Evolutionary conservation across 2,888 invertebrate genomes (phyloP), one percentile per base, ranked within the genome.

Genomic region (Anticlea derivata): DNA sequence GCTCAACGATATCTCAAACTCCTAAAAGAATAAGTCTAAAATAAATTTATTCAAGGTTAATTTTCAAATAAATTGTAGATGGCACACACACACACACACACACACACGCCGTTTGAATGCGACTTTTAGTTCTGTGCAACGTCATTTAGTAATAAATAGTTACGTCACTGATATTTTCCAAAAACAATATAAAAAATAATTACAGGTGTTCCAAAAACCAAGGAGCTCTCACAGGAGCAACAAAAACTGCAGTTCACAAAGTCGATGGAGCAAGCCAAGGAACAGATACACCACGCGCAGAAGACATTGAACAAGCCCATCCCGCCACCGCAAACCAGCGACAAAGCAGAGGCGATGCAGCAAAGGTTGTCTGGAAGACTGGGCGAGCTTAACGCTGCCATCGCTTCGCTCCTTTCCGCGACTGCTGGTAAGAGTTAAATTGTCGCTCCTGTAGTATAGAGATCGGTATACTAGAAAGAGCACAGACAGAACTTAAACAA

Each of bases 381-480:
- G 50, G 66, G 61, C 22, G 64, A 62, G 24, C 63, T 73, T 10
- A 70, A 72, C 53, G 70, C 75, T 0, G 73, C 74, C 6, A 43
- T 77, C 2, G 78, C 76, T 0, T 59, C 69, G 0, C 61, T 78
- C 0, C 54, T 69, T 0, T 45, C 60, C 0, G 70, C 73, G 2
- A 58, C 63, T 23, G 41, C 41, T 13, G 31, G 41, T 41, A 13
- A 23, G 31, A 31, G 13, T n/a, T 4, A 17, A 17, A 17, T 17
- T 17, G n/a, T n/a, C n/a, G n/a, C n/a, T n/a, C n/a, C n/a, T n/a
- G n/a, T n/a, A n/a, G n/a, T n/a, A n/a, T n/a, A n/a, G n/a, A n/a
- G n/a, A n/a, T n/a, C n/a, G n/a, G n/a, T n/a, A n/a, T n/a, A n/a
- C n/a, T n/a, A n/a, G n/a, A n/a, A n/a, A n/a, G n/a, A n/a, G n/a